phyloP scores from a whole-genome alignment of 2,888 invertebrate species.

The Hyposoter dolosus region DNA sequence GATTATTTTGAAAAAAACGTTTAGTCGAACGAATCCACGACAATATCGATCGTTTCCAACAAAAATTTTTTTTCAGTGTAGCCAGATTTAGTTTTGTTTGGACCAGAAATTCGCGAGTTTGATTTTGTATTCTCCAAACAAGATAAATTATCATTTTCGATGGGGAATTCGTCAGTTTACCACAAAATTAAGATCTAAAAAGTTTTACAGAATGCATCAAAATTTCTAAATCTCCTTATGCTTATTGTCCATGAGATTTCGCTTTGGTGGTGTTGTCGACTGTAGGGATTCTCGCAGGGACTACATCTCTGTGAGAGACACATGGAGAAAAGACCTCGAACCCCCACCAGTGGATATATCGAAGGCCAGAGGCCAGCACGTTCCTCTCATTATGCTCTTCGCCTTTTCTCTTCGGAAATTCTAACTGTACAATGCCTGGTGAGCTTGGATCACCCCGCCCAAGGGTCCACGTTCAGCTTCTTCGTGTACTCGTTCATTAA shows the following conservation, averaged over 20 bases:
- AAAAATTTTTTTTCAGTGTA: too few relatives aligned
- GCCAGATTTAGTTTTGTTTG: too few relatives aligned
- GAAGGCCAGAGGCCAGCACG: constrained; percentile 81
- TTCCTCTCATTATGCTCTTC: constrained; percentile 80
- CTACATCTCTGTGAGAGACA: constrained; percentile 49
- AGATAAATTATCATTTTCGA: too few relatives aligned
- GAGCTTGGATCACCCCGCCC: constrained; percentile 78
- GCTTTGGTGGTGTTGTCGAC: constrained; percentile 1
- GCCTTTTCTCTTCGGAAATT: constrained; percentile 75
- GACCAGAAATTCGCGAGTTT: too few relatives aligned
- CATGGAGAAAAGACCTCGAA: constrained; percentile 54
- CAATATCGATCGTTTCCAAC: too few relatives aligned
- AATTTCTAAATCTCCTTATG: constrained; percentile 31
- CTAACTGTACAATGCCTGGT: constrained; percentile 80
- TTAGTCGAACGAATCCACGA: too few relatives aligned
- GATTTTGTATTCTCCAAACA: neutral
- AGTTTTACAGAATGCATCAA: neutral
- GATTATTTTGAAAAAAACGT: too few relatives aligned
- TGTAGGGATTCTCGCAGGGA: constrained; percentile 10
- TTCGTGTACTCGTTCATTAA: constrained; percentile 6
- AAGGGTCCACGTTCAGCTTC: constrained; percentile 72
- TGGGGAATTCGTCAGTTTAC: too few relatives aligned
- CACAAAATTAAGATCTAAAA: neutral
- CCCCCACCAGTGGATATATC: constrained; percentile 67
- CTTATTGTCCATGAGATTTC: neutral